phyloP scores from a whole-genome alignment of 2,888 invertebrate species.

The Taenaris catops region DNA sequence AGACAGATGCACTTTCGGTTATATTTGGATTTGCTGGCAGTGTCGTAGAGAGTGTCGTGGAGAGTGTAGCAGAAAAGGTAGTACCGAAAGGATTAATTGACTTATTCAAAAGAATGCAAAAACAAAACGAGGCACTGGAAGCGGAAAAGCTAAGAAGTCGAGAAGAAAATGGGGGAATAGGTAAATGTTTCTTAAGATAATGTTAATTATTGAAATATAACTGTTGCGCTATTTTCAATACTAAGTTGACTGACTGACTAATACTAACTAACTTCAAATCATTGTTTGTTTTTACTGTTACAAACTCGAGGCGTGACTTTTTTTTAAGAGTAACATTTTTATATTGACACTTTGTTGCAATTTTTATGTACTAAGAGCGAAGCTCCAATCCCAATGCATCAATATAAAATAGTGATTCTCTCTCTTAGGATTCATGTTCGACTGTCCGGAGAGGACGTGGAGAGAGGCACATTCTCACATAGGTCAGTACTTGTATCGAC shows the following conservation, averaged over 20 bases:
- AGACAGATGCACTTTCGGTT: slow-evolving; percentile 62
- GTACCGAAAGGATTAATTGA: slow-evolving; percentile 66
- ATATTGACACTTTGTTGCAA: no score
- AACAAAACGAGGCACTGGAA: slow-evolving; percentile 65
- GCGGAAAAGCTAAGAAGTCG: slow-evolving; percentile 64
- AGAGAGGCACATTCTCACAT: slow-evolving; percentile 99
- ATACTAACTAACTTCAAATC: no score
- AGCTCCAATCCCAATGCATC: not conserved
- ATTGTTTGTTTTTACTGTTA: no score
- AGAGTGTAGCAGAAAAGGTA: slow-evolving; percentile 64
- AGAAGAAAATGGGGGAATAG: slow-evolving; percentile 72
- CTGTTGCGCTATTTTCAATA: not conserved
- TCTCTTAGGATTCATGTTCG: slow-evolving; percentile 98
- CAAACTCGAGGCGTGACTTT: no score
- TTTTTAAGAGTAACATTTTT: no score
- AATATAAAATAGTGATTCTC: no score
- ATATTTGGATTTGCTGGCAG: slow-evolving; percentile 69
- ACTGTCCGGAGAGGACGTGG: slow-evolving; percentile 97
- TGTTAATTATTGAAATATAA: not conserved
- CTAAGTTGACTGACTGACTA: no score
- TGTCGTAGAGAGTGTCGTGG: slow-evolving; percentile 65
- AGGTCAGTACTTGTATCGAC: no score
- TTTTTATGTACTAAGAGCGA: no score
- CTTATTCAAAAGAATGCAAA: slow-evolving; percentile 66
- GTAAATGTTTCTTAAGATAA: slow-evolving; percentile 30